These are phyloP conservation scores for Pteromalus puparum DNA, from an alignment of 1,140 invertebrate species.

Conservation along the genomic window DNA sequence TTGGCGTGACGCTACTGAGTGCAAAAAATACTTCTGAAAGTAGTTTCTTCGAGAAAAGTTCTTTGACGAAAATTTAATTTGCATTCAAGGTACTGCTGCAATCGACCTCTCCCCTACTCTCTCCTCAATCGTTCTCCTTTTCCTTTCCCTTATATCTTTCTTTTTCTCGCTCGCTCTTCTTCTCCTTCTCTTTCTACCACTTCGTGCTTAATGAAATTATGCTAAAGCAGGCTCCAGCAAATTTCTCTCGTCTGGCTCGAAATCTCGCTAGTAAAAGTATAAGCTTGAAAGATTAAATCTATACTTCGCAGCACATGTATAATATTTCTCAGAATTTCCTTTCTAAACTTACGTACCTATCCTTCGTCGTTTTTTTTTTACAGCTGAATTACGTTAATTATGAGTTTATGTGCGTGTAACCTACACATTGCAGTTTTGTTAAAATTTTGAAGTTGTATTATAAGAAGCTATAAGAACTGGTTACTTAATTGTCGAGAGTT, in stretches of 20 bases:
- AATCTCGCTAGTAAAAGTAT: constrained; percentile 47
- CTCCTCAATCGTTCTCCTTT: constrained; percentile 1
- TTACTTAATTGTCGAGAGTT: too few species aligned
- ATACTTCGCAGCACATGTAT: constrained; percentile 40
- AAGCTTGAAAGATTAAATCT: constrained; percentile 48
- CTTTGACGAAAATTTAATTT: constrained; percentile 53
- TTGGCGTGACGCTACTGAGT: constrained; percentile 1
- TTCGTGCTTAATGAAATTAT: constrained; percentile 49
- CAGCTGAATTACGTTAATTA: constrained; percentile 2
- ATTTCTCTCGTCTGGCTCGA: constrained; percentile 27
- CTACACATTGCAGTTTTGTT: too few species aligned
- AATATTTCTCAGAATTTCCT: constrained; percentile 17
- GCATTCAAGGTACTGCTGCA: constrained; percentile 45
- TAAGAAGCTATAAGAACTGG: too few species aligned
- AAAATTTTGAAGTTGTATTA: too few species aligned
- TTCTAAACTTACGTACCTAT: not conserved
- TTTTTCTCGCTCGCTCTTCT: constrained; percentile 2
- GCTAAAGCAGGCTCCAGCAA: constrained; percentile 35
- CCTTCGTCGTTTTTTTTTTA: not conserved
- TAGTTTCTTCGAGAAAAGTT: constrained; percentile 40
- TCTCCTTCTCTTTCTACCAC: not conserved
- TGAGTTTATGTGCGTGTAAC: too few species aligned
- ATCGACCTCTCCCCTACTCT: not conserved
- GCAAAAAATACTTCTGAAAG: constrained; percentile 45
- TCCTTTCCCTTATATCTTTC: not conserved